Percentiles rank a stretch among this genome's conserved stretches.
phyloP scores from a whole-genome alignment of 2,797 vertebrate species.

The Diceros bicornis region DNA sequence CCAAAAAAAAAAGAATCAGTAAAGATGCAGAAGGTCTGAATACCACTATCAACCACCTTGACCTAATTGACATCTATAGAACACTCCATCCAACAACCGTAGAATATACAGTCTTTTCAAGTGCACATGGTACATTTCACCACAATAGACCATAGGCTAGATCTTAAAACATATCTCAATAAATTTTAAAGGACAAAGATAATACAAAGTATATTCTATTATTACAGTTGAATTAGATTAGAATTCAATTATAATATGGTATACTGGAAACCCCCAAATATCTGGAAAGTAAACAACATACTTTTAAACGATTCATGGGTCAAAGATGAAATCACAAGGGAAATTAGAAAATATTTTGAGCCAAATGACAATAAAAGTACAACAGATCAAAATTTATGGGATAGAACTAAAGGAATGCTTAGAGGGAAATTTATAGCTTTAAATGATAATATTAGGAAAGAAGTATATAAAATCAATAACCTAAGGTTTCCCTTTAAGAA shows the following conservation, averaged over 20 bases:
- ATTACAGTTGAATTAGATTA: not conserved
- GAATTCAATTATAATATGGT: not conserved
- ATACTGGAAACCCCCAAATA: not conserved
- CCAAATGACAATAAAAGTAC: not conserved
- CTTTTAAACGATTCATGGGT: not conserved
- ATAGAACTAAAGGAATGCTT: not conserved
- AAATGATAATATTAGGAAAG: not conserved
- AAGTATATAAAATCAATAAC: not conserved
- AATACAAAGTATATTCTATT: not conserved
- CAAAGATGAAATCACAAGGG: slow-evolving; percentile 9
- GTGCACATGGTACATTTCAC: not conserved
- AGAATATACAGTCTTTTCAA: not conserved
- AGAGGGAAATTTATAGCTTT: not conserved
- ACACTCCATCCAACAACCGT: not conserved
- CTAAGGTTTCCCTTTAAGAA: not conserved
- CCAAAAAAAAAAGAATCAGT: not conserved
- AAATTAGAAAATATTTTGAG: slow-evolving; percentile 21
- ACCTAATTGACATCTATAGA: not conserved
- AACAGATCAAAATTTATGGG: not conserved
- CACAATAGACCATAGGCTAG: not conserved
- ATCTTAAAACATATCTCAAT: not conserved
- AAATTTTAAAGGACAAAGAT: not conserved
- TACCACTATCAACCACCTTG: not conserved
- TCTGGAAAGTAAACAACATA: not conserved
- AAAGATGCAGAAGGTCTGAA: not conserved